Percentiles rank a stretch among this genome's conserved stretches.
These are phyloP conservation scores for Matsumurasca onukii DNA, from an alignment of 1,140 invertebrate species.

Conservation along the genomic window DNA sequence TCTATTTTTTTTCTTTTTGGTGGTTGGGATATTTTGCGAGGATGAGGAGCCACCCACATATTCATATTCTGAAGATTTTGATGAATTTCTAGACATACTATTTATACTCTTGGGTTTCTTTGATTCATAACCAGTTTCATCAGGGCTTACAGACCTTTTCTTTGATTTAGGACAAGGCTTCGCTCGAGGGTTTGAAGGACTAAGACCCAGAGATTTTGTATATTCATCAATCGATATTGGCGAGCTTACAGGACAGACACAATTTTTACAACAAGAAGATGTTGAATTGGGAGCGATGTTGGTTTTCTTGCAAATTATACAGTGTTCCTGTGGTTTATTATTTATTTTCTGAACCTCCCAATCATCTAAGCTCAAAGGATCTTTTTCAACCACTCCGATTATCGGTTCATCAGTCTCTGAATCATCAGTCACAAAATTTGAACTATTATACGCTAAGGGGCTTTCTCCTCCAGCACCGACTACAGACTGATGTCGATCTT, in stretches of 20 bases:
- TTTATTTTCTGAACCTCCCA: conserved; percentile 10
- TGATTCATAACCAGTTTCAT: background rate
- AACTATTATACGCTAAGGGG: no score
- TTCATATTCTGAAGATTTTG: no score
- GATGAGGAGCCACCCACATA: no score
- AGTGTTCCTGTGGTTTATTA: conserved; percentile 13
- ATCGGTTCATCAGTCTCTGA: no score
- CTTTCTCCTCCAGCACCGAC: no score
- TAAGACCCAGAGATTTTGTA: no score
- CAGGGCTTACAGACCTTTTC: background rate
- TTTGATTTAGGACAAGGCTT: background rate
- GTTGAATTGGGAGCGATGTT: conserved; percentile 9
- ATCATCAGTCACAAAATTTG: no score
- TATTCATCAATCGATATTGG: no score
- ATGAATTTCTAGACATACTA: background rate
- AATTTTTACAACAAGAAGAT: conserved; percentile 29
- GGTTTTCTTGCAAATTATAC: conserved; percentile 30
- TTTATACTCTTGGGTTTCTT: background rate
- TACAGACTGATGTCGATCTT: no score
- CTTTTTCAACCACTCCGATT: conserved; percentile 20
- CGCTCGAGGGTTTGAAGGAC: no score
- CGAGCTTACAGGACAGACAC: no score
- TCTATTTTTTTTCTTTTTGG: background rate
- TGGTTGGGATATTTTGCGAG: no score
- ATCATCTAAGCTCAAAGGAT: conserved; percentile 31